Conservation (phyloP, 2,797 vertebrate genomes). For the Danio choprae region DNA sequence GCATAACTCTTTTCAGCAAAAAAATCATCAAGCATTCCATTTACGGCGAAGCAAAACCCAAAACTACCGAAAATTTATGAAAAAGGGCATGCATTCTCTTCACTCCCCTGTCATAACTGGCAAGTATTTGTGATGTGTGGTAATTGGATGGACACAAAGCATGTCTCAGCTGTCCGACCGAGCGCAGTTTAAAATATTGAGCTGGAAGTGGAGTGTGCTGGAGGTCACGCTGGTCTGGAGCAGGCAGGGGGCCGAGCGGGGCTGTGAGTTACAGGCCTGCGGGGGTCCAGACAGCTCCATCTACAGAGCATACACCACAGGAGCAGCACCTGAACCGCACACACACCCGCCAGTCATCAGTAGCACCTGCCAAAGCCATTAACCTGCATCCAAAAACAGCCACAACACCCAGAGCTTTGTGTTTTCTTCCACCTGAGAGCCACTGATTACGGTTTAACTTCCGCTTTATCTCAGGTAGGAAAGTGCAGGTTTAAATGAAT, state of each 20-base stretch:
- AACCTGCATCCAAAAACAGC: constrained; percentile 29
- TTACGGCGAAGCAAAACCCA: not conserved
- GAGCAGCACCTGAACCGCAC: constrained; percentile 47
- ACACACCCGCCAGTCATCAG: constrained; percentile 19
- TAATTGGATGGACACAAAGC: constrained; percentile 47
- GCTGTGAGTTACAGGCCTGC: constrained; percentile 15
- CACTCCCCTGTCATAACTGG: constrained; percentile 36
- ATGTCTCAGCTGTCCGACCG: constrained; percentile 41
- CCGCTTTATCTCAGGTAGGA: not conserved
- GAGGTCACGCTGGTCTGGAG: constrained; percentile 34
- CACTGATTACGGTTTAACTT: not conserved
- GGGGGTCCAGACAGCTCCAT: constrained; percentile 39
- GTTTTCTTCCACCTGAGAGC: not conserved
- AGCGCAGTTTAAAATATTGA: constrained; percentile 47
- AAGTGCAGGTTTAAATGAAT: not conserved
- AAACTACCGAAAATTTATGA: not conserved
- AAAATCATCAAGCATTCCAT: not conserved
- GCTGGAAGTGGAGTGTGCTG: constrained; percentile 21
- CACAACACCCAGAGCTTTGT: not conserved
- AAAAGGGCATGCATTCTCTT: not conserved
- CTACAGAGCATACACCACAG: constrained; percentile 9
- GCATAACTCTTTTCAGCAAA: too few species aligned
- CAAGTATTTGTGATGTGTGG: constrained; percentile 52
- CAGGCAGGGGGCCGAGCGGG: not conserved
- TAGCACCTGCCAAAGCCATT: constrained; percentile 46